A percentile compares a stretch with the other conserved stretches of the same genome.
These are phyloP conservation scores for Rhaphigaster nebulosa DNA, from an alignment of 2,888 invertebrate genomes.

Conservation along the genomic window DNA sequence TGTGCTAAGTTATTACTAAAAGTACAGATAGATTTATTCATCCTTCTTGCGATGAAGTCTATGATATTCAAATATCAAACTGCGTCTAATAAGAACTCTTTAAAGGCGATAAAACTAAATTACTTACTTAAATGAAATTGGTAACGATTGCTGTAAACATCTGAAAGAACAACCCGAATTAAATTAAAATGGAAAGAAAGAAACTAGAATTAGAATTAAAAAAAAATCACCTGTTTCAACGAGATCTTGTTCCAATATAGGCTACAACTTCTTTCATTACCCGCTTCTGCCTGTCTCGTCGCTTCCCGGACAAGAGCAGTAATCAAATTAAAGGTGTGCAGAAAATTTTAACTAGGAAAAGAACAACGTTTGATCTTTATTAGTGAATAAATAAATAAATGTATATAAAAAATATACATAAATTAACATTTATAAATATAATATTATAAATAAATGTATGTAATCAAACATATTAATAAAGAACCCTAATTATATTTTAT, in stretches of 20 bases:
- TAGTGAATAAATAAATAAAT: too few species aligned
- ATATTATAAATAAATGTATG: too few species aligned
- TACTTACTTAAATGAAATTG: constrained; percentile 29
- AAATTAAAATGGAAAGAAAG: not conserved
- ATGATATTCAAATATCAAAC: too few species aligned
- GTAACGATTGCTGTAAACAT: not conserved
- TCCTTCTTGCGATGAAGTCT: too few species aligned
- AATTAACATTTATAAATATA: too few species aligned
- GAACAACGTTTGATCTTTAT: not conserved
- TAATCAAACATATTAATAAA: too few species aligned
- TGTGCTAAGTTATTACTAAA: too few species aligned
- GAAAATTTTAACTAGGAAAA: not conserved
- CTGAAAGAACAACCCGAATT: not conserved
- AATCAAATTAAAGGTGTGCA: not conserved
- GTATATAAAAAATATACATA: too few species aligned
- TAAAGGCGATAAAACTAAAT: not conserved
- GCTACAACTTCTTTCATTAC: not conserved
- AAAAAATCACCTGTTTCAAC: not conserved
- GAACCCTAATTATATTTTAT: too few species aligned
- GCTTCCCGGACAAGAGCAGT: not conserved
- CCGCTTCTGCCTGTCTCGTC: not conserved
- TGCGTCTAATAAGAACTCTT: not conserved
- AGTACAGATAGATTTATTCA: not conserved
- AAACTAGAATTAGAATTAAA: not conserved
- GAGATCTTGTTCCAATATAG: not conserved